phyloP scores from a whole-genome alignment of 2,113 vertebrate species.

The Barbus barbus region DNA sequence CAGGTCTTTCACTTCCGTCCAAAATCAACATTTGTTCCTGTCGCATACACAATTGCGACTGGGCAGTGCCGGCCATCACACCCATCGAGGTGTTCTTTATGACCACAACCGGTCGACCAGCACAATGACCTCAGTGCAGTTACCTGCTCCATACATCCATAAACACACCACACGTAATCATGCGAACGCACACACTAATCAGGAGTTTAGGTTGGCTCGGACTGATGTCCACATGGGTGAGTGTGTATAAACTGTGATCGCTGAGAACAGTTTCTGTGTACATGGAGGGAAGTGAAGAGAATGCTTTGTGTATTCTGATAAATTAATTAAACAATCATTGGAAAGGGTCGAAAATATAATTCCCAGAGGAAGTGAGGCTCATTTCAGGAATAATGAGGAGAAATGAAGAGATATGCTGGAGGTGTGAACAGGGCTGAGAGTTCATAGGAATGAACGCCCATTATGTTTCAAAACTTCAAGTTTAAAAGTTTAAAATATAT shows the following conservation, averaged over 20 bases:
- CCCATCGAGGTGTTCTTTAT: conserved; percentile 29
- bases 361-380: conserved; percentile 62
- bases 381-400: conserved; percentile 29
- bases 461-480: neutral
- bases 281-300: conserved; percentile 41
- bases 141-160: conserved; percentile 5
- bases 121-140: neutral
- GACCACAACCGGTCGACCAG: neutral
- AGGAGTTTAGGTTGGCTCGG: conserved; percentile 33
- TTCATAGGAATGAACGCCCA: neutral
- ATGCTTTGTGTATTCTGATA: conserved; percentile 54
- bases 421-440: conserved; percentile 46
- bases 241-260: conserved; percentile 55
- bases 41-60: conserved; percentile 39
- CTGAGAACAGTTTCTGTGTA: conserved; percentile 36
- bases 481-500: no score
- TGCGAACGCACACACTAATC: conserved; percentile 15
- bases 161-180: neutral
- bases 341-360: conserved; percentile 55
- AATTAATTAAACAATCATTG: conserved; percentile 60
- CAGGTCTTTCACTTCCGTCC: conserved; percentile 49
- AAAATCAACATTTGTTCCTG: conserved; percentile 48
- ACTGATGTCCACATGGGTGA: conserved; percentile 15
- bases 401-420: conserved; percentile 39
- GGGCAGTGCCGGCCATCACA: conserved; percentile 34